Evolutionary conservation across 2,888 invertebrate genomes (phyloP).

Genomic region (Heliconius cydno): DNA sequence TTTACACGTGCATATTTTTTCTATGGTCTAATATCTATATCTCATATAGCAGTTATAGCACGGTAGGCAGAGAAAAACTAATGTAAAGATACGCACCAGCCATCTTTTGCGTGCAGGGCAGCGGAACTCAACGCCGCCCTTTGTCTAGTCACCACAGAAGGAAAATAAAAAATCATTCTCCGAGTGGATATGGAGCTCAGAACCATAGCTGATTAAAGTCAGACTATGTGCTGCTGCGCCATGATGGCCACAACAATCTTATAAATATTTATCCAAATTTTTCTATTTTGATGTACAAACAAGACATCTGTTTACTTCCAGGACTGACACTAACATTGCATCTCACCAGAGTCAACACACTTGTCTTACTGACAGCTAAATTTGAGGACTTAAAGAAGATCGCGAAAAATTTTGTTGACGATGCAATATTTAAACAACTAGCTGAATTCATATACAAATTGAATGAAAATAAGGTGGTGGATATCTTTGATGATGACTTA

Average conservation of each 20-base stretch:
- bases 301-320: neutral
- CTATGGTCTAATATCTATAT: no score
- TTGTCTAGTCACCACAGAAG: neutral
- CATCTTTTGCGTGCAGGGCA: neutral
- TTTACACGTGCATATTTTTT: no score
- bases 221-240: no score
- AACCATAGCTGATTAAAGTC: neutral
- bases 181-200: neutral
- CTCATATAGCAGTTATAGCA: no score
- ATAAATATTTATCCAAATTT: neutral
- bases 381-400: slow-evolving; percentile 3
- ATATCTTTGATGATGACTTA: neutral
- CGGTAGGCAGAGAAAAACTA: no score
- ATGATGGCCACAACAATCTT: no score
- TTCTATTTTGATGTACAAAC: neutral
- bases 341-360: neutral
- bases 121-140: neutral
- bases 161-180: neutral
- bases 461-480: neutral
- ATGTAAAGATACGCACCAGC: no score
- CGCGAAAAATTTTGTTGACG: neutral
- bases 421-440: neutral
- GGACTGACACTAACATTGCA: neutral
- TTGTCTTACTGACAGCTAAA: slow-evolving; percentile 1
- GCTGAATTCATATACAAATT: neutral